Conservation (phyloP, 2,797 vertebrate species). For the Alauda arvensis region DNA sequence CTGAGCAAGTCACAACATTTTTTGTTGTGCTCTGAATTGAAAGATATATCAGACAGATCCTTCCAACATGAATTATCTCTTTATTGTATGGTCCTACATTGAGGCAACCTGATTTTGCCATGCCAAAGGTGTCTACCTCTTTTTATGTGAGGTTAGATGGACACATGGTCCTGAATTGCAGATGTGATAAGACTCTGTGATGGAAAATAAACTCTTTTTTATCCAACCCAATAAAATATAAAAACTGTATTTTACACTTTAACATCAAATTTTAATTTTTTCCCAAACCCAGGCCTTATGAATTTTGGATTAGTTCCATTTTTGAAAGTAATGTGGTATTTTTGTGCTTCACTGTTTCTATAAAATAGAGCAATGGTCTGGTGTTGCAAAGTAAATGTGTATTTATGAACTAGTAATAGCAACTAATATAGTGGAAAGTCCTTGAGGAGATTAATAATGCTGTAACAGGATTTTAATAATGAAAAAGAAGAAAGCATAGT, state of each 20-base stretch:
- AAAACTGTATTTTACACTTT: not conserved
- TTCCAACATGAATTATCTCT: not conserved
- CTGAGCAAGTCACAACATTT: not conserved
- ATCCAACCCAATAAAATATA: not conserved
- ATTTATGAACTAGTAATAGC: not conserved
- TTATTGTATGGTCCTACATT: not conserved
- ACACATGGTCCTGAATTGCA: not conserved
- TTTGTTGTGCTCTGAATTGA: not conserved
- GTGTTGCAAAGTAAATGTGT: not conserved
- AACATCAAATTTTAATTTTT: not conserved
- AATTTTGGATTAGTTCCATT: not conserved
- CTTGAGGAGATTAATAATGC: conserved; percentile 12
- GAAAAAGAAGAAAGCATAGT: not conserved
- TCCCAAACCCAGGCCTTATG: not conserved
- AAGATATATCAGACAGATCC: not conserved
- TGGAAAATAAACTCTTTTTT: not conserved
- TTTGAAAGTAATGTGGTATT: not conserved
- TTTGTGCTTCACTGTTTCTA: not conserved
- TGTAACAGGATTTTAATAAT: not conserved
- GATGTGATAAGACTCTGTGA: not conserved
- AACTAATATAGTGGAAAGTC: not conserved
- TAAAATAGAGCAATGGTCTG: not conserved
- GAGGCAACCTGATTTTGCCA: not conserved
- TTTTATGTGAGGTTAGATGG: not conserved
- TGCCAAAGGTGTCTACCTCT: not conserved